A percentile compares a stretch with the other conserved stretches of the same genome.
These are phyloP conservation scores for mouse (Mus musculus) DNA, from an alignment of 2,113 vertebrate species.

Conservation along the genomic window DNA sequence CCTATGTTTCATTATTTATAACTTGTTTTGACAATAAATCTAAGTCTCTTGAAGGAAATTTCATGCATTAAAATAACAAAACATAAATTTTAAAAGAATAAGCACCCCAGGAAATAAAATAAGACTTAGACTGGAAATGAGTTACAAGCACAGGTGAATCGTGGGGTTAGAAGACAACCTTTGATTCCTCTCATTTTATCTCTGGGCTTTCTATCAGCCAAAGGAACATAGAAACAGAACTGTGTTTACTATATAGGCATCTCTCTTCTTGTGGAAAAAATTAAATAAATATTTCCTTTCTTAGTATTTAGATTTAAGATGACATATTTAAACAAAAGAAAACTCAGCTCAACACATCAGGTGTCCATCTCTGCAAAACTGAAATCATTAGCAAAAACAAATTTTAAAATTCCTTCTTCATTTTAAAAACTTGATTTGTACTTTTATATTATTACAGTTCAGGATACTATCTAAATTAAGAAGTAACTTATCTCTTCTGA, in stretches of 20 bases:
- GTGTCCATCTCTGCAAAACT: neutral
- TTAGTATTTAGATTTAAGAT: neutral
- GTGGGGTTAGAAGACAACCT: neutral
- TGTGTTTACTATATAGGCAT: neutral
- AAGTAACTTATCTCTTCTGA: conserved; percentile 9
- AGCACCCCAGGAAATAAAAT: neutral
- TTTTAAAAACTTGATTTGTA: neutral
- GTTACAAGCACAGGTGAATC: neutral
- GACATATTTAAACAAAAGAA: neutral
- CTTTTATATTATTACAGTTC: neutral
- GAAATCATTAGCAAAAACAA: neutral
- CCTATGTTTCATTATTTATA: conserved; percentile 50
- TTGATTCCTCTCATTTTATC: neutral
- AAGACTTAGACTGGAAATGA: neutral
- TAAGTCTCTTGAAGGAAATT: conserved; percentile 27
- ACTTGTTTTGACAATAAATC: conserved; percentile 7
- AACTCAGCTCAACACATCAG: neutral
- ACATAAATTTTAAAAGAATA: conserved; percentile 20
- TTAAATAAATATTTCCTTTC: neutral
- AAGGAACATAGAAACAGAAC: neutral
- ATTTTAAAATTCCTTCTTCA: neutral
- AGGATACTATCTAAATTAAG: neutral
- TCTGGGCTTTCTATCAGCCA: neutral
- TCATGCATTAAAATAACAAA: conserved; percentile 40
- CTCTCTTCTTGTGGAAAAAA: neutral